Conservation (phyloP, 2,797 vertebrate genomes). For the Champsocephalus esox region DNA sequence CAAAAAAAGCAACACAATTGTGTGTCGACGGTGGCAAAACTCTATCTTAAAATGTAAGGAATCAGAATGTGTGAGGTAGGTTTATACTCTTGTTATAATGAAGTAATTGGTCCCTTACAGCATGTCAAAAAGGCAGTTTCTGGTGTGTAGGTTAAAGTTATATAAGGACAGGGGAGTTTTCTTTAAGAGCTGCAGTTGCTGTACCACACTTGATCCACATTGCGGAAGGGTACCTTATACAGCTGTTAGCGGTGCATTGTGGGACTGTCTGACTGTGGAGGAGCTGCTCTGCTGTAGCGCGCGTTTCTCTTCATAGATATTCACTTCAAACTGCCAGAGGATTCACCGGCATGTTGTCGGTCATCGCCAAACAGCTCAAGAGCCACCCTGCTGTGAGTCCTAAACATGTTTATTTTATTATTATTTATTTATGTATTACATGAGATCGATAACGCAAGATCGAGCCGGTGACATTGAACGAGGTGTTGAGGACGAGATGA, state of each 20-base stretch:
- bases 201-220: background rate
- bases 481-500: constrained; percentile 20
- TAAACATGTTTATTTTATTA: background rate
- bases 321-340: background rate
- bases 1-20: too few relatives aligned
- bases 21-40: too few relatives aligned
- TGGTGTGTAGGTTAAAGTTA: background rate
- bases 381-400: constrained; percentile 83
- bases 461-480: constrained; percentile 74
- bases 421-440: too few relatives aligned
- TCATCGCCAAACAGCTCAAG: constrained; percentile 77
- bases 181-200: background rate
- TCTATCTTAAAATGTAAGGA: background rate
- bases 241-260: constrained; percentile 51
- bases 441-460: background rate
- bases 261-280: constrained; percentile 55
- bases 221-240: background rate
- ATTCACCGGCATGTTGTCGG: constrained; percentile 46
- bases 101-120: background rate
- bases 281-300: constrained; percentile 26
- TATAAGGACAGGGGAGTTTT: background rate
- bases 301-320: background rate
- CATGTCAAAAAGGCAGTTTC: background rate
- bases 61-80: too few relatives aligned
- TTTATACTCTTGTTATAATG: background rate